Evolutionary conservation across 2,888 invertebrate species (phyloP).

Genomic region (Lucinisca nassula): DNA sequence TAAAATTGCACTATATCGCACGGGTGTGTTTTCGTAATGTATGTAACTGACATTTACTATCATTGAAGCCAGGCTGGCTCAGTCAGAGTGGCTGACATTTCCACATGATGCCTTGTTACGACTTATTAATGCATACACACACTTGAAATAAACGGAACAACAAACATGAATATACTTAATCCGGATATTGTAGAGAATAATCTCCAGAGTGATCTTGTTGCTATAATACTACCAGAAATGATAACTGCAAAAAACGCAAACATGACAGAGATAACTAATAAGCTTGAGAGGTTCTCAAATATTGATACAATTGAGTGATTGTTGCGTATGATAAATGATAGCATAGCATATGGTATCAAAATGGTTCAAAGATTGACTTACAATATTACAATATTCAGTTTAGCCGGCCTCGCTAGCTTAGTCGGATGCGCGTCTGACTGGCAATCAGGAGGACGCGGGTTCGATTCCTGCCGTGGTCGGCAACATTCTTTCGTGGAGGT

Average conservation of each 20-base stretch:
- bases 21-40: too few relatives aligned
- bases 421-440: too few relatives aligned
- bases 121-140: background rate
- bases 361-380: too few relatives aligned
- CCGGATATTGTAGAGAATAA: background rate
- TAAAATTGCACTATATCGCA: too few relatives aligned
- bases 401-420: too few relatives aligned
- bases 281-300: background rate
- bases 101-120: background rate
- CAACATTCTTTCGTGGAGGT: too few relatives aligned
- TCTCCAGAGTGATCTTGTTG: background rate
- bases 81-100: background rate
- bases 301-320: background rate
- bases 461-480: too few relatives aligned
- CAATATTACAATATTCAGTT: too few relatives aligned
- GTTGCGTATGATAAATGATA: background rate
- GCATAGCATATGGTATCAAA: too few relatives aligned
- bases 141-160: background rate
- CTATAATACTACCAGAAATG: background rate
- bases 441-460: too few relatives aligned
- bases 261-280: background rate
- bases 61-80: background rate
- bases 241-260: background rate
- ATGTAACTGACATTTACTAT: background rate
- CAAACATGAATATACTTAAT: background rate